Percentiles rank a stretch among this genome's conserved stretches.
These are phyloP conservation scores for Acanthaster planci DNA, from an alignment of 35 echinoderm and acorn worm species.

Conservation along the genomic window DNA sequence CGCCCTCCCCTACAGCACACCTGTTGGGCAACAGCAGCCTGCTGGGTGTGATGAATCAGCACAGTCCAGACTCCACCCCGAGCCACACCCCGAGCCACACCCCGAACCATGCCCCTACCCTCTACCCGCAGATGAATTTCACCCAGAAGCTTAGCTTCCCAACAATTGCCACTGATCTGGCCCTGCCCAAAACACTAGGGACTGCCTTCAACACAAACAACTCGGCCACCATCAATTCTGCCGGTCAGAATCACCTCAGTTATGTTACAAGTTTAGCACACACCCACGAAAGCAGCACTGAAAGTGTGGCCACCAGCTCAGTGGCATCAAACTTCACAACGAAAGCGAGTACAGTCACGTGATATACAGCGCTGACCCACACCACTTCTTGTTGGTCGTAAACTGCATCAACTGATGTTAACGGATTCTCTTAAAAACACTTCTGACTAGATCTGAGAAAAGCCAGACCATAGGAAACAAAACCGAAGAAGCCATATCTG, in stretches of 20 bases:
- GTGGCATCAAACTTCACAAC: background rate
- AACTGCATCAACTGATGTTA: background rate
- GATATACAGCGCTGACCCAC: background rate
- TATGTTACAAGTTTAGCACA: background rate
- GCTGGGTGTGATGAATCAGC: constrained; percentile 3
- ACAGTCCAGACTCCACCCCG: constrained; percentile 26
- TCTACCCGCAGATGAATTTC: background rate
- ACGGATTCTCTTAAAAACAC: too few relatives aligned
- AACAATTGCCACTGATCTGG: background rate
- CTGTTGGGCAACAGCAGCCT: constrained; percentile 14
- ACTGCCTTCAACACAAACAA: constrained; percentile 1
- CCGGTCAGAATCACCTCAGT: constrained; percentile 18
- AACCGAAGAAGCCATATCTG: too few relatives aligned
- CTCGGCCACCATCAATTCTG: constrained; percentile 2
- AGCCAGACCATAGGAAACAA: too few relatives aligned
- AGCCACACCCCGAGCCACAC: constrained; percentile 5
- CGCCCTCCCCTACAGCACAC: constrained; percentile 33
- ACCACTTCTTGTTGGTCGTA: background rate
- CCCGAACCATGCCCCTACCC: background rate
- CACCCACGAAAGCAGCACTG: background rate
- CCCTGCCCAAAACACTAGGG: background rate
- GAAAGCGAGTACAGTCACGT: background rate
- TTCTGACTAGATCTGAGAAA: too few relatives aligned
- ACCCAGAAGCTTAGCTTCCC: constrained; percentile 19
- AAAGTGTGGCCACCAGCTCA: background rate